These are phyloP conservation scores for Sturnira hondurensis DNA, from an alignment of 2,113 vertebrate species.

Conservation along the genomic window DNA sequence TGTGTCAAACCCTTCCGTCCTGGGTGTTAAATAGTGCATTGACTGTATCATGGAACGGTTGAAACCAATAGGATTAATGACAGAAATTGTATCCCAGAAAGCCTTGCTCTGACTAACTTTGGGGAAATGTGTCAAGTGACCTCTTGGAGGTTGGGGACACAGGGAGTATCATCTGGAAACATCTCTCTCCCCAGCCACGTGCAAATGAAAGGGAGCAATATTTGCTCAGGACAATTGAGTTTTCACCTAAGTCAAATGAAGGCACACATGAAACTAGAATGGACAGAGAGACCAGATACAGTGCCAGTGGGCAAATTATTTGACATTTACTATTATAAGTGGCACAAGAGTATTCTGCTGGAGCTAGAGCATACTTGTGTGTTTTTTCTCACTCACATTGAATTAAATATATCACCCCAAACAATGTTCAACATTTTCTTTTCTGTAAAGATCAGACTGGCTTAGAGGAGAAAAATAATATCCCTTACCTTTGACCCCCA, in stretches of 20 bases:
- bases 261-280: neutral
- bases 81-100: slow-evolving; percentile 52
- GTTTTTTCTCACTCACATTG: neutral
- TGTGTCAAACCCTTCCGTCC: slow-evolving; percentile 71
- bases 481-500: neutral
- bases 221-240: neutral
- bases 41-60: slow-evolving; percentile 55
- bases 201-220: neutral
- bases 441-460: neutral
- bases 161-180: accelerated
- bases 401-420: slow-evolving; percentile 28
- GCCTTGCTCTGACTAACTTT: slow-evolving; percentile 31
- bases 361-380: neutral
- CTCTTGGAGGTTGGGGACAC: neutral
- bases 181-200: accelerated
- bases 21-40: slow-evolving; percentile 80
- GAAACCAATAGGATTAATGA: slow-evolving; percentile 78
- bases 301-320: neutral
- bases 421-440: neutral
- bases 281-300: neutral
- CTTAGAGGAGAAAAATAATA: neutral
- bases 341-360: neutral
- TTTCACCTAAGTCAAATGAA: slow-evolving; percentile 21
- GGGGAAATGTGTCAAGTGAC: slow-evolving; percentile 44
- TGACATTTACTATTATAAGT: neutral